Percentiles rank a stretch among this genome's conserved stretches.
phyloP scores from a whole-genome alignment of 2,888 invertebrate genomes.

The Microplitis manilae region DNA sequence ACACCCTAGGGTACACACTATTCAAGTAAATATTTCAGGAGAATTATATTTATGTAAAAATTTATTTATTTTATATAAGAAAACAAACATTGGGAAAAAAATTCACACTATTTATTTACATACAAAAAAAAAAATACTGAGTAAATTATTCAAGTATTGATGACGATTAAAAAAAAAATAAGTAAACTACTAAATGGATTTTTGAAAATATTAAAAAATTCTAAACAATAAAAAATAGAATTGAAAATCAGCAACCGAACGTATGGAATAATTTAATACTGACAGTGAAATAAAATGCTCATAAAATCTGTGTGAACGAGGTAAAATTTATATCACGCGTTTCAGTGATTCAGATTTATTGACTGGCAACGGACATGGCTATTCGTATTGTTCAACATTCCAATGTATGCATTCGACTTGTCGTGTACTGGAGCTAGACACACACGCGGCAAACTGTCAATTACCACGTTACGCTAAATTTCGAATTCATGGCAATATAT shows the following conservation, averaged over 20 bases:
- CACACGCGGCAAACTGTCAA: background rate
- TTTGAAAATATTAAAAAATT: background rate
- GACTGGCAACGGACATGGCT: slow-evolving; percentile 25
- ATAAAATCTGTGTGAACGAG: slow-evolving; percentile 1
- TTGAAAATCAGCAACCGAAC: background rate
- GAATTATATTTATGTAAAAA: no score
- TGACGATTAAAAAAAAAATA: no score
- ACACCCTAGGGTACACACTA: no score
- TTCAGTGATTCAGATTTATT: slow-evolving; percentile 5
- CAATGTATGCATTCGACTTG: slow-evolving; percentile 19
- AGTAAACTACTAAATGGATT: background rate
- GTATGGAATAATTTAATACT: background rate
- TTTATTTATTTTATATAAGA: no score
- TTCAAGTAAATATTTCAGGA: no score
- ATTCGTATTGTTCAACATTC: slow-evolving; percentile 30
- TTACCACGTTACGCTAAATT: background rate
- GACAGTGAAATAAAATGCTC: background rate
- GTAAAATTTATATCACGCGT: background rate
- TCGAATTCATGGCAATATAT: background rate
- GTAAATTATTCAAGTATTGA: no score
- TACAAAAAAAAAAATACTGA: no score
- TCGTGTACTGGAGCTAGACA: background rate
- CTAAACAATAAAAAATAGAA: background rate
- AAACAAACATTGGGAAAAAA: no score
- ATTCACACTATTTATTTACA: no score